Evolutionary conservation across 2,113 vertebrate species (phyloP).

Genomic region (Ctenomys sociabilis): DNA sequence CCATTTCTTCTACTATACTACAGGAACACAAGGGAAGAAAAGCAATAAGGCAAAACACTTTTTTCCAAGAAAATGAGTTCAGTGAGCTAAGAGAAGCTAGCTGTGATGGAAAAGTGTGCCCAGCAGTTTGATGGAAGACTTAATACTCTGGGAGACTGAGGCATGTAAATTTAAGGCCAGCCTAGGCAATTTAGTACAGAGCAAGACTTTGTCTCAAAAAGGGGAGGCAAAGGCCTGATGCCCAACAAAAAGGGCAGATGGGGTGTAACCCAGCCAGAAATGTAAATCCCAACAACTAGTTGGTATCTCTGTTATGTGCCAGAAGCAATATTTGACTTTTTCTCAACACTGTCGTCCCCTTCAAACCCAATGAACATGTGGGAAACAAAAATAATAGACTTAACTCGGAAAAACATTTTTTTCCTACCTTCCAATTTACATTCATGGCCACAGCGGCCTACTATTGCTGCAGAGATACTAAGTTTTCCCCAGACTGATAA

Average conservation of each 20-base stretch:
- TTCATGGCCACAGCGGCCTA: background rate
- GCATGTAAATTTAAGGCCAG: background rate
- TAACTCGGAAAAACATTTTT: background rate
- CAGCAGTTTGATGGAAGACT: constrained; percentile 40
- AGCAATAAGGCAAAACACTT: constrained; percentile 9
- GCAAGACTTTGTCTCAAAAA: background rate
- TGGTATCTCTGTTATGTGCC: constrained; percentile 80
- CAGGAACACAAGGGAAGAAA: background rate
- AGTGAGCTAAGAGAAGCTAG: constrained; percentile 41
- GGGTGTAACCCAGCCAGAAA: background rate
- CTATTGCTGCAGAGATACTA: background rate
- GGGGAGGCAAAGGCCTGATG: background rate
- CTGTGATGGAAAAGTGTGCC: constrained; percentile 13
- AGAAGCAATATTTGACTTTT: constrained; percentile 91
- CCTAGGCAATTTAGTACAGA: background rate
- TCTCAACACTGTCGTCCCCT: constrained; percentile 71
- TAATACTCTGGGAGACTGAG: background rate
- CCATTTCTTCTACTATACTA: background rate
- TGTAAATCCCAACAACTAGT: constrained; percentile 33
- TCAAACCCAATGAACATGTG: background rate
- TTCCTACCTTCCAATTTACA: background rate
- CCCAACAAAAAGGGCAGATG: background rate
- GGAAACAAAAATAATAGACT: constrained; percentile 17
- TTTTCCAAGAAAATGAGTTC: background rate
- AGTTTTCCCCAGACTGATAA: background rate